Evolutionary conservation across 2,888 invertebrate species (phyloP).

Genomic region (Dexiosoma caninum): DNA sequence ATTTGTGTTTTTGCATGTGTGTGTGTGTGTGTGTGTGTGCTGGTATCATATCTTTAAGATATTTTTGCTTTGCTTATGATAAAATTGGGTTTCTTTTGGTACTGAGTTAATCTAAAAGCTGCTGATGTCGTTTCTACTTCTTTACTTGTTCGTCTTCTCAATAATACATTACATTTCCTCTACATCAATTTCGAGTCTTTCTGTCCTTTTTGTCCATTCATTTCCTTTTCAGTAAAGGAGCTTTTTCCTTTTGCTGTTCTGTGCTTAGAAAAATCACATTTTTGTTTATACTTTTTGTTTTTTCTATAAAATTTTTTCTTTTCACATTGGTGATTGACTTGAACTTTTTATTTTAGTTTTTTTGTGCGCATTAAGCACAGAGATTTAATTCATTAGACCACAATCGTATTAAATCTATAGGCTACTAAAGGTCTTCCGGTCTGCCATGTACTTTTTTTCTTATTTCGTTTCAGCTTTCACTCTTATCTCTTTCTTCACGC

Average conservation of each 20-base stretch:
- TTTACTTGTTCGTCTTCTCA: background rate
- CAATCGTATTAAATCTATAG: slow-evolving; percentile 68
- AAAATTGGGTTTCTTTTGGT: slow-evolving; percentile 8
- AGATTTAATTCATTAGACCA: slow-evolving; percentile 70
- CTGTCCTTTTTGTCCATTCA: slow-evolving; percentile 40
- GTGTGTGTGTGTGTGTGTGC: background rate
- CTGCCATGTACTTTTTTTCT: slow-evolving; percentile 5
- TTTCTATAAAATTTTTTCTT: slow-evolving; percentile 49
- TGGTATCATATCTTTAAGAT: slow-evolving; percentile 3
- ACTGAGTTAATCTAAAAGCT: slow-evolving; percentile 34
- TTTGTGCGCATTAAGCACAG: slow-evolving; percentile 38
- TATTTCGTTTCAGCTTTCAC: background rate
- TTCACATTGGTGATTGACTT: slow-evolving; percentile 39
- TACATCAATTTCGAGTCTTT: slow-evolving; percentile 22
- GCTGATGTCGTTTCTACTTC: slow-evolving; percentile 44
- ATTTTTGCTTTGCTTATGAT: slow-evolving; percentile 19
- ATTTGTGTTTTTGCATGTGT: background rate
- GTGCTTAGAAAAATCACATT: background rate
- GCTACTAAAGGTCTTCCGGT: slow-evolving; percentile 51
- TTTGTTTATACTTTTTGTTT: background rate
- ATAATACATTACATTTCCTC: slow-evolving; percentile 30
- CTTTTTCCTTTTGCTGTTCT: background rate
- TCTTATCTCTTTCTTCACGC: background rate
- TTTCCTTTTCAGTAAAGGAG: slow-evolving; percentile 21
- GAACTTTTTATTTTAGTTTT: background rate